Conservation (phyloP, 1,140 invertebrate species). For the Orussus abietinus region DNA sequence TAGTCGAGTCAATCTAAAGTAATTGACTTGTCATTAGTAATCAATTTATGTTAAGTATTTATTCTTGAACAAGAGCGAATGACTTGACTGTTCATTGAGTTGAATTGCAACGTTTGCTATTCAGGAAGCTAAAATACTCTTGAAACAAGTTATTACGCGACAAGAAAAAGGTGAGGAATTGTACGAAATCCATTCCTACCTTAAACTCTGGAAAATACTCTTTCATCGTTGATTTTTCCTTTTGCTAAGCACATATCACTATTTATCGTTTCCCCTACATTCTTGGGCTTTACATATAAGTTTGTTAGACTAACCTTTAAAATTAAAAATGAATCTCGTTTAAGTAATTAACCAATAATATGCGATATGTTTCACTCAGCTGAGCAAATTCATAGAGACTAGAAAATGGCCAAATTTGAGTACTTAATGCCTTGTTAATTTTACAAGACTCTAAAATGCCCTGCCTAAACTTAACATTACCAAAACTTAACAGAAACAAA, state of each 20-base stretch:
- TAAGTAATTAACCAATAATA: background rate
- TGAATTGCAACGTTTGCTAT: no score
- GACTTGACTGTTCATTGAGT: no score
- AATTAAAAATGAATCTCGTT: no score
- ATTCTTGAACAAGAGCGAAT: slow-evolving; percentile 4
- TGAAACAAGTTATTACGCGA: no score
- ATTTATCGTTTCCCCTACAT: background rate
- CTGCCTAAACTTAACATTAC: no score
- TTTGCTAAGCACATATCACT: background rate
- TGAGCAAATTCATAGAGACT: slow-evolving; percentile 22
- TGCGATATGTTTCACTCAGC: background rate
- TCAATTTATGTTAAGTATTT: slow-evolving; percentile 9
- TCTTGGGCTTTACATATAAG: no score
- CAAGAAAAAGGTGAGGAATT: no score
- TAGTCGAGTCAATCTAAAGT: slow-evolving; percentile 18
- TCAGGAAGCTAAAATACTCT: no score
- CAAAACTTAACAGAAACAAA: no score
- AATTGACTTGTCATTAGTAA: slow-evolving; percentile 26
- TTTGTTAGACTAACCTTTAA: no score
- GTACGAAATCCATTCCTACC: no score
- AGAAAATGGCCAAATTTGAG: slow-evolving; percentile 25
- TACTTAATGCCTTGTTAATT: slow-evolving; percentile 15
- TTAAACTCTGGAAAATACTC: background rate
- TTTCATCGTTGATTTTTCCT: background rate
- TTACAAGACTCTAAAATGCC: slow-evolving; percentile 9